Percentiles rank a stretch among this genome's conserved stretches.
Evolutionary conservation across 2,888 invertebrate genomes (phyloP).

Genomic region (Drymonia ruficornis): DNA sequence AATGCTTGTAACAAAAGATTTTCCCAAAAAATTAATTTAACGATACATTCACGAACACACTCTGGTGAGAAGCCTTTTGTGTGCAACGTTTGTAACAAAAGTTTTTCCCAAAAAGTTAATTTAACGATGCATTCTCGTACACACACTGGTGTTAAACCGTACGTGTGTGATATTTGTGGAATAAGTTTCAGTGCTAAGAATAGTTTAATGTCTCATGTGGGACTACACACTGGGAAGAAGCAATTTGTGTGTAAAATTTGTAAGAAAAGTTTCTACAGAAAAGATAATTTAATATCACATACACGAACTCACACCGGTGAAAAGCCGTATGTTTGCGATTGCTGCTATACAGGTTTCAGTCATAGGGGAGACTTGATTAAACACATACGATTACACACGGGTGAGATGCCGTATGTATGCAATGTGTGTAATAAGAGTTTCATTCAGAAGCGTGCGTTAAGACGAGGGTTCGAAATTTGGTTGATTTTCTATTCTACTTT

Average conservation of each 20-base stretch:
- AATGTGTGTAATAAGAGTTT: constrained; percentile 16
- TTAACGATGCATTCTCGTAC: too few relatives aligned
- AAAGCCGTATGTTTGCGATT: neutral
- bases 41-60: too few relatives aligned
- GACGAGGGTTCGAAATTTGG: too few relatives aligned
- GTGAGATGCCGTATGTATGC: constrained; percentile 22
- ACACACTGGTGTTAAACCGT: too few relatives aligned
- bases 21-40: too few relatives aligned
- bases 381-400: constrained; percentile 13
- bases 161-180: neutral
- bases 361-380: neutral
- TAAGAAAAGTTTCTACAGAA: neutral
- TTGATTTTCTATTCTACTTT: too few relatives aligned
- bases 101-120: too few relatives aligned
- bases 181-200: neutral
- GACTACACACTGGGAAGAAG: neutral
- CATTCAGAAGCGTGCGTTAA: constrained; percentile 9
- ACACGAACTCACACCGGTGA: neutral
- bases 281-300: neutral
- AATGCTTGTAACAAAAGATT: too few relatives aligned
- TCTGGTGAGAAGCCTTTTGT: too few relatives aligned
- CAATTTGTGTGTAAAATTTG: neutral
- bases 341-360: neutral
- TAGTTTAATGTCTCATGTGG: neutral
- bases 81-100: neutral